Base-by-base conservation (phyloP, 2,797 vertebrate species). In the Artibeus lituratus region DNA sequence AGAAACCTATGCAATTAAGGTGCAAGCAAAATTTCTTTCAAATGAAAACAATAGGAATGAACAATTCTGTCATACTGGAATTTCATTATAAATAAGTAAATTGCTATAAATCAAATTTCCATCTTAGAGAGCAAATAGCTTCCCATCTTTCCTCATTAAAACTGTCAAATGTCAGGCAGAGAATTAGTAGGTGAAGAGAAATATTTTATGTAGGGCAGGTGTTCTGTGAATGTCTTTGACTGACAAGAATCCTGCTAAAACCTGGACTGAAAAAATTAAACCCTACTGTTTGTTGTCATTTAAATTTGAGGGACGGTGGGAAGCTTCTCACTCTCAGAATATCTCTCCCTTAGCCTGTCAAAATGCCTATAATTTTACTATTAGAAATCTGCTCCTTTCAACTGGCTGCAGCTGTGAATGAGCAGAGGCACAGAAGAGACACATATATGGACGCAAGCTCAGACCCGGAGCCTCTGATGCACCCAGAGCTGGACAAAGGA, bases 181-280 rank as follows among this genome's bases (percentile, higher is more conserved):
- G 87, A 96, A 96, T 97, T 96, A 96, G 91, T 95, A 86, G 83
- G 87, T 59, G 57, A 93, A 88, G 47, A 91, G 92, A 93, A 90
- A 92, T 92, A 87, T 81, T 95, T 82, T 73, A 87, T 51, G 47
- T 22, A 73, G 86, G 93, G 44, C 95, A 97, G 93, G 90, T 96
- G 77, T 78, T 96, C 88, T 82, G 57, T 90, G 90, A 95, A 93
- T 77, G 87, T 80, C 70, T 96, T 51, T 97, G 94, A 97, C 90
- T 96, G 97, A 97, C 97, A 96, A 84, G 94, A 90, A 82, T 96
- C 44, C 73, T 78, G 37, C 84, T 74, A 85, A 94, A 93, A 93
- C 77, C 92, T 59, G 44, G 76, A 78, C 95, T 82, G 92, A 93
- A 81, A 77, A 96, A 96, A 97, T 97, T 97, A 97, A 95, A 96